Evolutionary conservation across 2,797 vertebrate genomes (phyloP).

Genomic region (Epinephelus coioides): DNA sequence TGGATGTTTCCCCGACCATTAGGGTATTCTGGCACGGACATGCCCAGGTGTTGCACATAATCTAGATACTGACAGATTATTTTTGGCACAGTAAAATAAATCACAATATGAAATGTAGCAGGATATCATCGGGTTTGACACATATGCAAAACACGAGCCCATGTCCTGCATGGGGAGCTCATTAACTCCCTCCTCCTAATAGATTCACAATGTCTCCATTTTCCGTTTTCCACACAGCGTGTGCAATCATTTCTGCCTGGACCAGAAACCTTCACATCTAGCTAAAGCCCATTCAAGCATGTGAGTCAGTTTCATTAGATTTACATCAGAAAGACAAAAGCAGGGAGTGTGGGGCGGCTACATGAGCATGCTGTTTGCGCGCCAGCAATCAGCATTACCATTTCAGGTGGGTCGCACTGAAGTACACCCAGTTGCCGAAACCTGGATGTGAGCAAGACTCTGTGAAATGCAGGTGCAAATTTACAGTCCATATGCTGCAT

Average conservation of each 20-base stretch:
- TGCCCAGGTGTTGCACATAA: slow-evolving; percentile 40
- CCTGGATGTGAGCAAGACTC: slow-evolving; percentile 29
- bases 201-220: slow-evolving; percentile 64
- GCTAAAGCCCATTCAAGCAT: slow-evolving; percentile 42
- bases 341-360: slow-evolving; percentile 40
- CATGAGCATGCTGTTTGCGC: slow-evolving; percentile 51
- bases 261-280: slow-evolving; percentile 52
- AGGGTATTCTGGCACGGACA: slow-evolving; percentile 22
- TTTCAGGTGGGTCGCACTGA: slow-evolving; percentile 55
- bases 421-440: slow-evolving; percentile 30
- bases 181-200: slow-evolving; percentile 61
- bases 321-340: slow-evolving; percentile 64
- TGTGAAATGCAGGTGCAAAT: slow-evolving; percentile 47
- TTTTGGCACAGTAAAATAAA: slow-evolving; percentile 45
- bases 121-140: slow-evolving; percentile 55
- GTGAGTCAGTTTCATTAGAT: slow-evolving; percentile 70
- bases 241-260: slow-evolving; percentile 51
- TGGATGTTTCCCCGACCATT: slow-evolving; percentile 37
- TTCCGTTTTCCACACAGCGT: slow-evolving; percentile 23
- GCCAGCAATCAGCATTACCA: slow-evolving; percentile 40
- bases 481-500: slow-evolving; percentile 2
- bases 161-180: slow-evolving; percentile 53
- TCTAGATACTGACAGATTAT: slow-evolving; percentile 50
- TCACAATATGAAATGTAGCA: slow-evolving; percentile 44
- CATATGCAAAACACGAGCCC: slow-evolving; percentile 60